Evolutionary conservation across 2,113 vertebrate genomes (phyloP), one percentile per base, ranked within the genome.

Genomic region (Rhineura floridana): DNA sequence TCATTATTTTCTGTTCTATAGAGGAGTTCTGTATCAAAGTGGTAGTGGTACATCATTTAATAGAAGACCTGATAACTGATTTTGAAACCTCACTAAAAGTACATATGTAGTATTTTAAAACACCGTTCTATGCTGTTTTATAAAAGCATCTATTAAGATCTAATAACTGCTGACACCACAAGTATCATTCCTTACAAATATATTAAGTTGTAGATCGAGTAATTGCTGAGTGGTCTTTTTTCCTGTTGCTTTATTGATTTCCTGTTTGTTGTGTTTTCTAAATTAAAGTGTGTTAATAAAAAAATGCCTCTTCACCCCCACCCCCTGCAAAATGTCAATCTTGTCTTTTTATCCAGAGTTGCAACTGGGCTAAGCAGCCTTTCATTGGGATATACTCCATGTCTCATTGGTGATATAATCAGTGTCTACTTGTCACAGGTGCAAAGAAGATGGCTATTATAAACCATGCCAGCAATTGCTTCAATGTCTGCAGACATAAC

Each of bases 261-360:
- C 44, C 83, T 15, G 63, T 89, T 90, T 94, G 30, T 83, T 52
- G 4, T 55, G 63, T 48, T 52, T 85, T 88, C 65, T 91, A 87
- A 89, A 88, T 93, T 90, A 88, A 91, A 83, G 70, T n/a, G 1
- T 78, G 33, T 55, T 75, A 87, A 63, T 90, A 91, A 81, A 28
- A n/a, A 90, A 90, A 50, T 85, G 87, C 5, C 76, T 65, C 4
- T 77, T 91, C 48, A 28, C 30, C 15, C 52, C 15, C 55, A 59
- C 55, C 17, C 55, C 55, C 55, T 59, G 55, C 55, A 59, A 59
- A 59, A 72, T 3, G 88, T 87, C 72, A 79, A 81, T 62, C 0
- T 88, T 19, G 12, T 30, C 1, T 86, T 93, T 89, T 86, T 77
- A 86, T 70, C 55, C 11, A 76, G 80, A 0, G 0, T 2, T 85